Conservation (phyloP, 2,113 vertebrate genomes). For the Columba livia region DNA sequence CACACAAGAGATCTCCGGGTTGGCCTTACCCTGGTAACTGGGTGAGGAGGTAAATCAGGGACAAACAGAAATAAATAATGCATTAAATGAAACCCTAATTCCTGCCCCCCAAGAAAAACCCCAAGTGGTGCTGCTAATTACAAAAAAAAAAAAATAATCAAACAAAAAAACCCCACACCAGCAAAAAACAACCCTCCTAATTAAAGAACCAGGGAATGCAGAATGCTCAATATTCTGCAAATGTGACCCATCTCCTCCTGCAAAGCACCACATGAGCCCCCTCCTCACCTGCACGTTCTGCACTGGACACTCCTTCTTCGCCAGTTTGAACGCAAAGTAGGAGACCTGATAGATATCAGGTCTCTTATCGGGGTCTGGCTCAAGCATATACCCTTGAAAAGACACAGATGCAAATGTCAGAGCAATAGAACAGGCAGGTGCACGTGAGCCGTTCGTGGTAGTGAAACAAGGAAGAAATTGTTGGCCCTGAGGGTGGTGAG, state of each 20-base stretch:
- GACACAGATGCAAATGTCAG: neutral
- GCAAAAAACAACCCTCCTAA: neutral
- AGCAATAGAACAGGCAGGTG: neutral
- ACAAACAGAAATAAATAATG: neutral
- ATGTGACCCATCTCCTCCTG: neutral
- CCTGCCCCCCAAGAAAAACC: neutral
- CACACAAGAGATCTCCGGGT: neutral
- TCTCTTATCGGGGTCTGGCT: conserved; percentile 93
- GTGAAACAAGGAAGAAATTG: neutral
- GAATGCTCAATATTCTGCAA: neutral
- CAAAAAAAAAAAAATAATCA: neutral
- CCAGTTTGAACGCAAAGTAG: conserved; percentile 92
- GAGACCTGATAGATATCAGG: conserved; percentile 98
- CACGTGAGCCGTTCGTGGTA: neutral
- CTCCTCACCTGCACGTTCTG: conserved; percentile 89
- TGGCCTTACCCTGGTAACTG: neutral
- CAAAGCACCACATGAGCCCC: neutral
- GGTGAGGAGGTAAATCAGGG: neutral
- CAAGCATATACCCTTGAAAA: conserved; percentile 90
- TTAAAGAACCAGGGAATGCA: neutral
- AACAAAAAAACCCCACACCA: too few relatives aligned
- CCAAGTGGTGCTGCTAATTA: neutral
- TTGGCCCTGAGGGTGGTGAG: too few relatives aligned
- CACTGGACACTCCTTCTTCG: conserved; percentile 89
- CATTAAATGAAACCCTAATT: neutral